Conservation (phyloP, 2,888 invertebrate genomes). For the Drosophila phalerata region DNA sequence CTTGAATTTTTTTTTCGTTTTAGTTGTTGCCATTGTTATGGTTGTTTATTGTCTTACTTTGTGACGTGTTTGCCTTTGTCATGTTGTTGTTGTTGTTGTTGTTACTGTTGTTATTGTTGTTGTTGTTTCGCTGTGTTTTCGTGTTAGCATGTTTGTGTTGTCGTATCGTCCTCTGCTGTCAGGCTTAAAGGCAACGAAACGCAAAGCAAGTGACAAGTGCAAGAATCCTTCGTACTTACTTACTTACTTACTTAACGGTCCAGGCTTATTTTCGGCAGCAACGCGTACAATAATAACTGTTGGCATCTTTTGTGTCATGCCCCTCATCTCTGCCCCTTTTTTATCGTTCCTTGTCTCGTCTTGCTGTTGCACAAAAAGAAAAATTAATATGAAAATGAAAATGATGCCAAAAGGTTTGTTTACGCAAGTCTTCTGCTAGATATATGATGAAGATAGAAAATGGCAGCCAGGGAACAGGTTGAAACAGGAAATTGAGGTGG, state of each 20-base stretch:
- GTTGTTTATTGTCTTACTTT: slow-evolving; percentile 64
- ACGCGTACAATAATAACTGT: slow-evolving; percentile 46
- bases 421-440: slow-evolving; percentile 26
- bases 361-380: slow-evolving; percentile 11
- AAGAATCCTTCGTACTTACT: slow-evolving; percentile 61
- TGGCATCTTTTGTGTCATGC: slow-evolving; percentile 50
- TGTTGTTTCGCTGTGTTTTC: slow-evolving; percentile 6
- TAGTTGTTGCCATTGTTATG: slow-evolving; percentile 52
- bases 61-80: slow-evolving; percentile 56
- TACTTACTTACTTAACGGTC: slow-evolving; percentile 47
- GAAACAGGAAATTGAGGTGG: not conserved
- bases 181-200: slow-evolving; percentile 43
- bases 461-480: not conserved
- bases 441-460: not conserved
- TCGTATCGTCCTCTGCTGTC: slow-evolving; percentile 39
- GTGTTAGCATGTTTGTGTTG: slow-evolving; percentile 10
- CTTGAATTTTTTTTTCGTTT: not conserved
- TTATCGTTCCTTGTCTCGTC: not conserved
- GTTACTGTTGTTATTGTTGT: slow-evolving; percentile 1
- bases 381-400: slow-evolving; percentile 34
- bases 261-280: slow-evolving; percentile 54
- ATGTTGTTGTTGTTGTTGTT: slow-evolving; percentile 9
- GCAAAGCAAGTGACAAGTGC: slow-evolving; percentile 63
- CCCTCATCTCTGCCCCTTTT: not conserved
- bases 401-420: slow-evolving; percentile 33